Percentiles rank a stretch among this genome's conserved stretches.
phyloP scores from a whole-genome alignment of 2,888 invertebrate species.

The Epinotia demarniana region DNA sequence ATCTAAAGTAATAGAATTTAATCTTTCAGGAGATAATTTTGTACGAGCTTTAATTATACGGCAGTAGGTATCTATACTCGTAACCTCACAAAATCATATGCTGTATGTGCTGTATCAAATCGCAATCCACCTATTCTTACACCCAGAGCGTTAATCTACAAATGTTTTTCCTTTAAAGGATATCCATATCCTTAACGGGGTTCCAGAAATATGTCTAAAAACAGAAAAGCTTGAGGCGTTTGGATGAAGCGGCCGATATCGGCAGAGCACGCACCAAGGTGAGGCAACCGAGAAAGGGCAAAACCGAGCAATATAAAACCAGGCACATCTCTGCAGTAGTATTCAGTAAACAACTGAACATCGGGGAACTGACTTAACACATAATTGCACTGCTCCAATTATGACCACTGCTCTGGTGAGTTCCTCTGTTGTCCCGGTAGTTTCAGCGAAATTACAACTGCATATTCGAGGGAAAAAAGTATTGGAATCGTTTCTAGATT shows the following conservation, averaged over 20 bases:
- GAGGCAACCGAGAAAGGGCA: slow-evolving; percentile 83
- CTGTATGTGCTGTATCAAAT: slow-evolving; percentile 10
- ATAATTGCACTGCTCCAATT: slow-evolving; percentile 51
- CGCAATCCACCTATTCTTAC: neutral
- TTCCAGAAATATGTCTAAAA: slow-evolving; percentile 19
- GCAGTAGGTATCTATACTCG: neutral
- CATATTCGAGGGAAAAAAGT: neutral
- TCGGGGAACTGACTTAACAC: slow-evolving; percentile 61
- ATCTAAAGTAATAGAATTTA: neutral
- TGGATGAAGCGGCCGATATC: slow-evolving; percentile 67
- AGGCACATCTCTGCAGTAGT: slow-evolving; percentile 76
- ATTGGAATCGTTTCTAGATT: neutral
- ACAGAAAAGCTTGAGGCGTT: slow-evolving; percentile 48
- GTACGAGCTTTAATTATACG: neutral
- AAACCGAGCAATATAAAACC: slow-evolving; percentile 81
- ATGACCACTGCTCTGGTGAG: slow-evolving; percentile 75
- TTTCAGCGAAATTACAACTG: slow-evolving; percentile 7
- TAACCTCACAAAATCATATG: neutral
- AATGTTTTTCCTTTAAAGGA: slow-evolving; percentile 29
- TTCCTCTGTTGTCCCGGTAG: slow-evolving; percentile 45
- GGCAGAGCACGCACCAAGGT: slow-evolving; percentile 78
- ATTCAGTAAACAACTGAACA: slow-evolving; percentile 75
- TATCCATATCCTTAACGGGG: slow-evolving; percentile 29
- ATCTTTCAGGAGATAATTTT: neutral
- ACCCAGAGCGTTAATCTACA: slow-evolving; percentile 1